Percentiles rank a stretch among this genome's conserved stretches.
Conservation (phyloP, 2,113 vertebrate species). For the Cochlearius cochlearius region DNA sequence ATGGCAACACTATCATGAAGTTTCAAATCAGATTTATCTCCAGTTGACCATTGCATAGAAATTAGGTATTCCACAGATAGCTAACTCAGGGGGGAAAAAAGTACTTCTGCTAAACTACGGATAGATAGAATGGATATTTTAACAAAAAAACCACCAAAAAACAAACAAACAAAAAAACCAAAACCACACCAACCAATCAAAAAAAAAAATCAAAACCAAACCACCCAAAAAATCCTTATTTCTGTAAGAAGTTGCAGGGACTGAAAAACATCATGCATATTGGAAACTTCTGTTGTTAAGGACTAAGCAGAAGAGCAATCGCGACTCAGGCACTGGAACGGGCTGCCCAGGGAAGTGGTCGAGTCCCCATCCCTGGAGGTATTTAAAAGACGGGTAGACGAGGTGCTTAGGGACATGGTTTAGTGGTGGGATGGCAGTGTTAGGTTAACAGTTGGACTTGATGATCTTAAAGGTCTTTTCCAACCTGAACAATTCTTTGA, state of each 20-base stretch:
- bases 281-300: not conserved
- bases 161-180: not conserved
- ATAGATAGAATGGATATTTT: not conserved
- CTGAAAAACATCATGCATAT: not conserved
- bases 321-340: too few relatives aligned
- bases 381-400: too few relatives aligned
- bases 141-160: not conserved
- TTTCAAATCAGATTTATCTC: not conserved
- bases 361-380: too few relatives aligned
- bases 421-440: too few relatives aligned
- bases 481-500: too few relatives aligned
- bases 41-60: not conserved
- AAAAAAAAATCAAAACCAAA: not conserved
- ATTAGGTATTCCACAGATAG: not conserved
- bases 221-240: not conserved
- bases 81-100: fast-evolving
- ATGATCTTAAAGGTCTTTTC: too few relatives aligned
- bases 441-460: too few relatives aligned
- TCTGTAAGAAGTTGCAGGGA: not conserved
- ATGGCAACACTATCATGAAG: not conserved
- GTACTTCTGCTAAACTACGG: not conserved
- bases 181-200: not conserved
- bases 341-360: too few relatives aligned
- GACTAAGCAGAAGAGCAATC: not conserved
- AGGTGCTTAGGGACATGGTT: too few relatives aligned